Conservation (phyloP, 2,888 invertebrate species). For the Drosophila anomalipes region DNA sequence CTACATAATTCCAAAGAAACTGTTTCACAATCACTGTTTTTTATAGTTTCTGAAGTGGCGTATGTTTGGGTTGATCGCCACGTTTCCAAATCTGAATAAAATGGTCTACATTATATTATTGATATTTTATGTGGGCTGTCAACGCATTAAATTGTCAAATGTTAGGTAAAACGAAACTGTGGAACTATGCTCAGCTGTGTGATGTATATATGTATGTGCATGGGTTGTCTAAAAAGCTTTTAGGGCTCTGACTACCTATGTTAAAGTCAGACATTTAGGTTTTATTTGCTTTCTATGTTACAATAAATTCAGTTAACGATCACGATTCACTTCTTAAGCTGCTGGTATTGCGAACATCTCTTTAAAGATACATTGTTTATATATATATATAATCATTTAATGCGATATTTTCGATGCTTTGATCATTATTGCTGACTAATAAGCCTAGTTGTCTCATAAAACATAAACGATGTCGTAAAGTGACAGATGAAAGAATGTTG, state of each 20-base stretch:
- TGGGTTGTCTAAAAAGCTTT: slow-evolving; percentile 8
- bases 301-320: slow-evolving; percentile 1
- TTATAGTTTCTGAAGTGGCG: background rate
- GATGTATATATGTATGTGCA: background rate
- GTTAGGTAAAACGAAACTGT: slow-evolving; percentile 34
- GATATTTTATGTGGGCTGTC: slow-evolving; percentile 49
- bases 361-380: background rate
- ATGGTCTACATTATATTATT: slow-evolving; percentile 45
- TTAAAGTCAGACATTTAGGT: background rate
- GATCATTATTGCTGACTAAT: background rate
- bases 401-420: background rate
- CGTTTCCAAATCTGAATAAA: slow-evolving; percentile 37
- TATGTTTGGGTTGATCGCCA: slow-evolving; percentile 23
- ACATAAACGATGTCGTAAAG: background rate
- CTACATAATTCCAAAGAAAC: slow-evolving; percentile 41
- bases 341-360: background rate
- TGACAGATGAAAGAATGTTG: background rate
- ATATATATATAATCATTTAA: background rate
- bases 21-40: slow-evolving; percentile 19
- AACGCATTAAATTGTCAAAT: slow-evolving; percentile 45
- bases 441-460: background rate
- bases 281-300: background rate
- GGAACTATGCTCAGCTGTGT: background rate
- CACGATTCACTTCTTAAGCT: background rate
- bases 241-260: background rate